Evolutionary conservation across 2,888 invertebrate genomes (phyloP), one percentile per base, ranked within the genome.

Genomic region (Allacma fusca): DNA sequence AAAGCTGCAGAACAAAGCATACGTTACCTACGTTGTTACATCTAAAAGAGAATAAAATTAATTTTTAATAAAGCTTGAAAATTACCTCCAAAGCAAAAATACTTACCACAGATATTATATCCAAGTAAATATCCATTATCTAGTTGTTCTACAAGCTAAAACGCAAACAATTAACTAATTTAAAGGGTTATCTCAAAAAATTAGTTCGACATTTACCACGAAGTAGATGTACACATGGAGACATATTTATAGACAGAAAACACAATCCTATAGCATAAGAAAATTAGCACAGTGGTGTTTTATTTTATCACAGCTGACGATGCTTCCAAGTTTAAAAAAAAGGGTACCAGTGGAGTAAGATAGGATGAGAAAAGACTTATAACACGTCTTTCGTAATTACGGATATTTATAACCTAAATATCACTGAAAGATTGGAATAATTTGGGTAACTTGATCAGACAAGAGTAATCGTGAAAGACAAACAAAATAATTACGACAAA

Each of bases 371-470:
- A 34, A 7, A 34, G 4, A 50, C 16, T 2, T 16, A 16, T n/a
- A 16, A 4, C 50, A n/a, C 50, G 50, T 9, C n/a, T n/a, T n/a
- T n/a, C 2, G 16, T 50, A 13, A n/a, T 13, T 12, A 19, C 2
- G 50, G 50, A 50, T 19, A 50, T 16, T 19, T 5, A 50, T 50
- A 50, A 62, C 62, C 62, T 62, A 62, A 29, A 24, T 26, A n/a
- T 70, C 44, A 44, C 50, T 23, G 44, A 70, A 70, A 70, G 40
- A 69, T 57, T 71, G 71, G 71, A 71, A 71, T 71, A 19, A 59
- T 57, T 28, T 57, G 62, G 57, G 57, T 57, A 9, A 62, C 24
- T 12, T 62, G 24, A 62, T 62, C 62, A 62, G 62, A 62, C 62
- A n/a, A 24, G 62, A 62, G 16, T 26, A 57, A 44, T 23, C 21